Percentiles rank a stretch among this genome's conserved stretches.
Evolutionary conservation across 2,113 vertebrate species (phyloP).

Genomic region (Leuciscus idus): DNA sequence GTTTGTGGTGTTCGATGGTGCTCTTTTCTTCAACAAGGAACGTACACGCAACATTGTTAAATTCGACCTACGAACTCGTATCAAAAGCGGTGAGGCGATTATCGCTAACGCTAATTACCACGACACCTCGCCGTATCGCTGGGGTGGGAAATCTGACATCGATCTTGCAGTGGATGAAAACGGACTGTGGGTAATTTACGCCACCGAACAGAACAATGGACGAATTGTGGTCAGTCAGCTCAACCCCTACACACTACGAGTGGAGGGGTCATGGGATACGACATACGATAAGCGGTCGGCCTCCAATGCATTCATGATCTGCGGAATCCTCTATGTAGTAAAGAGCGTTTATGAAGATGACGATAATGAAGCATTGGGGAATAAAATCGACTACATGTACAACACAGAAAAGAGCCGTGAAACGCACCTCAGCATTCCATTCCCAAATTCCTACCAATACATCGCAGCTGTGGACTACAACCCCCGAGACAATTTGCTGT

Average conservation of each 20-base stretch:
- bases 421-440: slow-evolving; percentile 87
- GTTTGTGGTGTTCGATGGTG: slow-evolving; percentile 96
- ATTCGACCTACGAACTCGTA: slow-evolving; percentile 94
- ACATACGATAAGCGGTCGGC: slow-evolving; percentile 81
- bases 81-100: slow-evolving; percentile 98
- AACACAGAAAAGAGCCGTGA: slow-evolving; percentile 95
- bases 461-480: slow-evolving; percentile 99
- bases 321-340: slow-evolving; percentile 92
- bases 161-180: slow-evolving; percentile 91
- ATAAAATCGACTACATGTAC: slow-evolving; percentile 99
- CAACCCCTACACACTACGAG: slow-evolving; percentile 88
- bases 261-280: slow-evolving; percentile 89
- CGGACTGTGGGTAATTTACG: slow-evolving; percentile 95
- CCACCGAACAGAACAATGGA: slow-evolving; percentile 88
- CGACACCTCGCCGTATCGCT: slow-evolving; percentile 90
- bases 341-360: slow-evolving; percentile 98
- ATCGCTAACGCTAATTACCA: slow-evolving; percentile 87
- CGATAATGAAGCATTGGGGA: slow-evolving; percentile 95
- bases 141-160: slow-evolving; percentile 86
- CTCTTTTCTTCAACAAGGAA: slow-evolving; percentile 98
- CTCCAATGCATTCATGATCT: slow-evolving; percentile 92
- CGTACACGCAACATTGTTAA: slow-evolving; percentile 99
- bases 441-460: slow-evolving; percentile 98
- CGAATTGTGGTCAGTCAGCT: slow-evolving; percentile 93
- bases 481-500: slow-evolving; percentile 98